A percentile compares a stretch with the other conserved stretches of the same genome.
phyloP scores from a whole-genome alignment of 2,797 vertebrate species.

The Gymnoscopelus braueri region DNA sequence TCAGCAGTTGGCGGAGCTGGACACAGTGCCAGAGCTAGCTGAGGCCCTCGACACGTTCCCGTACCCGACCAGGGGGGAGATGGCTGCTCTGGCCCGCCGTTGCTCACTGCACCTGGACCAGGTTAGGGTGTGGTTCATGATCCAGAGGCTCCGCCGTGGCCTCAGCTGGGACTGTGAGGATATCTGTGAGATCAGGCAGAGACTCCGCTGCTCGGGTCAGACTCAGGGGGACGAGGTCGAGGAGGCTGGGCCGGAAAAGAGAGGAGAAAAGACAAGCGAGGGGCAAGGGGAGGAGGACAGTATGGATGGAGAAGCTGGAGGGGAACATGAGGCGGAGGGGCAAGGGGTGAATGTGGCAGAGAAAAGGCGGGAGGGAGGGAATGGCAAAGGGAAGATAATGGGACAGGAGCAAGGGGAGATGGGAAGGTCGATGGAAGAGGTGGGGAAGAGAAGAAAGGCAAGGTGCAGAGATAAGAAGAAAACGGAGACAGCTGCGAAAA shows the following conservation, averaged over 20 bases:
- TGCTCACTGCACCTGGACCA: slow-evolving; percentile 83
- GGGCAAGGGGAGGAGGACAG: background rate
- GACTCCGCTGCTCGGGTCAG: slow-evolving; percentile 38
- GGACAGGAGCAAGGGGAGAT: background rate
- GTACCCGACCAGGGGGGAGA: slow-evolving; percentile 82
- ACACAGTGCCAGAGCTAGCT: slow-evolving; percentile 75
- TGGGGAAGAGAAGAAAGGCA: background rate
- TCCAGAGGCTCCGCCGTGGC: slow-evolving; percentile 85
- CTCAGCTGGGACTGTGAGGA: slow-evolving; percentile 89
- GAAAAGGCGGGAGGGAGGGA: background rate
- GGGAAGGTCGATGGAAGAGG: background rate
- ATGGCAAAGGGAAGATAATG: background rate
- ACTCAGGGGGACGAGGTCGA: background rate
- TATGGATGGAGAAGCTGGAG: background rate
- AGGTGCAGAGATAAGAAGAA: background rate
- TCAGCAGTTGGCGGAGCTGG: slow-evolving; percentile 73
- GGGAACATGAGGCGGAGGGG: background rate
- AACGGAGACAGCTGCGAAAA: slow-evolving; percentile 7
- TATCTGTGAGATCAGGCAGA: slow-evolving; percentile 75
- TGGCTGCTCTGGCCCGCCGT: slow-evolving; percentile 75
- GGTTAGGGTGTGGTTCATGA: slow-evolving; percentile 89
- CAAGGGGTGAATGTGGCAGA: background rate
- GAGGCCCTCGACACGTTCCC: slow-evolving; percentile 85
- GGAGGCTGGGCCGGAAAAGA: background rate
- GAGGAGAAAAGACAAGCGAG: background rate